Base-by-base conservation (phyloP, 2,797 vertebrate genomes). In the Manis crassicaudata region DNA sequence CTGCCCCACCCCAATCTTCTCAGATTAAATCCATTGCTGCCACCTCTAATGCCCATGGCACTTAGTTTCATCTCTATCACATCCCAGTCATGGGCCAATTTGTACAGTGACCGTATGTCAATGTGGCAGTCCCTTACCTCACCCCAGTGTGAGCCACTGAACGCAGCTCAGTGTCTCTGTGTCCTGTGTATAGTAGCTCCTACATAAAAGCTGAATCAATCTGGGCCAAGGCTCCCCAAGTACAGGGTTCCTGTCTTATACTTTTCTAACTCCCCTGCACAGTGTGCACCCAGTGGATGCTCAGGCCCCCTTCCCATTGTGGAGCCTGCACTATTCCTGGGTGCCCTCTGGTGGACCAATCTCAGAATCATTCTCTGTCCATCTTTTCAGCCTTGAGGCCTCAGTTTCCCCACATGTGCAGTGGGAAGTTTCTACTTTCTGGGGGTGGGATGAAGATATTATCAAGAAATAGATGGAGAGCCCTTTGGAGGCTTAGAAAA, bases 341-440 rank as follows among this genome's bases (percentile, higher is more conserved):
- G 77, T 90, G 86, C 82, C 88, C 82, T 88, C 92, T 94, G 88
- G 82, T 95, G 85, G 95, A 37, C 73, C 89, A 68, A 68, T 40
- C 50, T 82, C 86, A 96, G 68, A 92, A 81, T 68, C 65, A 63
- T 60, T 77, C 67, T 89, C 60, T 82, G 56, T 32, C 37, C 29
- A 11, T 62, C 84, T 72, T 79, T 46, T 70, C 37, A 82, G 63
- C 50, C 70, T 50, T 1, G 13, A 70, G 27, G 86, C 76, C 96
- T 97, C 94, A 80, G 96, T 96, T 94, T 96, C 70, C 82, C 67
- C 40, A 8, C 14, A 25, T 1, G 63, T 35, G 6, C 16, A 73
- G 68, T 89, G 83, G 76, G 82, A 90, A 92, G 56, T 86, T 93
- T 85, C 81, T 58, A 29, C 35, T 56, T 94, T 35, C 27, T 63